Evolutionary conservation across 2,797 vertebrate genomes (phyloP), one percentile per base, ranked within the genome.

Genomic region (Myotis findleyi): DNA sequence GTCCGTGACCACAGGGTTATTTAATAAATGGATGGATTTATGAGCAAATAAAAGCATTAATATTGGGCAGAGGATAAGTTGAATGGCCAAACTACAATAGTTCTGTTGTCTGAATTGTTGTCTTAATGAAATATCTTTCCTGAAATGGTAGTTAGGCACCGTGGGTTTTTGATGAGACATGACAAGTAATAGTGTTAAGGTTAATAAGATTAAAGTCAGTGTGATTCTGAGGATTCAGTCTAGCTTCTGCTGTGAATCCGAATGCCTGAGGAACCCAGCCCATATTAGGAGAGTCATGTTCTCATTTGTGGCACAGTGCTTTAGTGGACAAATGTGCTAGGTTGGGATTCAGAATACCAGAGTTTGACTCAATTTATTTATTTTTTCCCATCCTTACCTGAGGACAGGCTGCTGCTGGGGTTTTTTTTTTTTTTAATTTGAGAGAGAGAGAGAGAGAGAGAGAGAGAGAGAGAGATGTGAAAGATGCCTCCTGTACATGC

Each of bases 101-200:
- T 23, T 76, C 33, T 59, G 7, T 14, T 0, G 6, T 75, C 16
- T 82, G 36, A 18, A 11, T 62, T 66, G 25, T 53, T 17, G 6
- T 90, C 51, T 76, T 69, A 68, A 75, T 57, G 41, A 89, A 30
- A 66, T 44, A 9, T 73, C 33, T 82, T 79, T 91, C 33, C 57
- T 75, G 51, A 93, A 85, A 86, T 66, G 51, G 47, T 4, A 51
- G 20, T 79, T 55, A 57, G n/a, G 76, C 36, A 41, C n/a, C 2
- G 4, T 57, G n/a, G 2, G 38, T 25, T 94, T 94, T 75, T 86
- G 21, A 89, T 87, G 83, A 90, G 18, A 69, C 55, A 41, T 33
- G 66, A 68, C 12, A 41, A 92, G 84, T 87, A 81, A 85, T 3
- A 95, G 41, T 95, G 49, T 85, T 87, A 66, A 76, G 33, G 18